Percentiles rank a stretch among this genome's conserved stretches.
Conservation (phyloP, 2,113 vertebrate genomes). For the Psephotus haematonotus region DNA sequence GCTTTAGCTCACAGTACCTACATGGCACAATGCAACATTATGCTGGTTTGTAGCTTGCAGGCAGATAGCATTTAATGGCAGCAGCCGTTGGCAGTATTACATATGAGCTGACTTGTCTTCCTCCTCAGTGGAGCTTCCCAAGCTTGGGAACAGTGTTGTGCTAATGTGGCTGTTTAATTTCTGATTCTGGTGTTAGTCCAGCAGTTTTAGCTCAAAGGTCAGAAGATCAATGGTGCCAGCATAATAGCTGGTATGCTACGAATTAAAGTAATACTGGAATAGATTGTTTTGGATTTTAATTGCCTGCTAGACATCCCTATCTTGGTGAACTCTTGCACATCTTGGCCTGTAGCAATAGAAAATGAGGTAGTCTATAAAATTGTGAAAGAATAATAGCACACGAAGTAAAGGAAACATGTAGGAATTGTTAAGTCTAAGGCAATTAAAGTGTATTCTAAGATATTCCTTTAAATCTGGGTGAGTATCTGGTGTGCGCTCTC, state of each 20-base stretch:
- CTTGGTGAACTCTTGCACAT: not conserved
- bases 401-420: not conserved
- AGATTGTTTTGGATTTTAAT: not conserved
- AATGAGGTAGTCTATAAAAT: not conserved
- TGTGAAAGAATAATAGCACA: not conserved
- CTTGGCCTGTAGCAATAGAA: not conserved
- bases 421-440: not conserved
- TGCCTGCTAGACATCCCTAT: not conserved
- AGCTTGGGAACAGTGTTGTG: no score
- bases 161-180: accelerated
- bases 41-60: not conserved
- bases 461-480: not conserved
- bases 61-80: not conserved
- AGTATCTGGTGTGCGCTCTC: not conserved
- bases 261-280: not conserved
- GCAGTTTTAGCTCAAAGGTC: not conserved
- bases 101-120: not conserved
- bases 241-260: not conserved
- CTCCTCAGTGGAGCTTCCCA: not conserved
- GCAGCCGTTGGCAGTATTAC: accelerated
- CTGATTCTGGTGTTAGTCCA: not conserved
- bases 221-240: not conserved
- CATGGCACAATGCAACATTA: accelerated
- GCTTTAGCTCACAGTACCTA: not conserved
- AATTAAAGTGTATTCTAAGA: not conserved